These are phyloP conservation scores for Liodrosophila aerea DNA, from an alignment of 2,888 invertebrate species.

Conservation along the genomic window DNA sequence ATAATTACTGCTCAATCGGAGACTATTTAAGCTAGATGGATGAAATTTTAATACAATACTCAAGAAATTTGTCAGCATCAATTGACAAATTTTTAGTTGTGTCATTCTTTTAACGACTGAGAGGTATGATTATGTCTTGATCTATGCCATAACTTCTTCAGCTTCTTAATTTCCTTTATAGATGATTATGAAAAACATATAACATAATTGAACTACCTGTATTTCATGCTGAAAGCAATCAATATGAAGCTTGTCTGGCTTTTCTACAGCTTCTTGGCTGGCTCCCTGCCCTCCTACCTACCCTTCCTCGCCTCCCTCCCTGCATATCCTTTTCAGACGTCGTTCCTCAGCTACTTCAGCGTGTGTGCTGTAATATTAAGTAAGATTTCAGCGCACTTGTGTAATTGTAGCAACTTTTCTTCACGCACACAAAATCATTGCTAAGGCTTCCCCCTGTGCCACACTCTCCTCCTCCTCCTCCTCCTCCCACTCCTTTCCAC, in stretches of 20 bases:
- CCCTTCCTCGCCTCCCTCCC: background rate
- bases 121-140: too few relatives aligned
- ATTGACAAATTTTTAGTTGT: too few relatives aligned
- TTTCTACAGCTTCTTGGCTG: conserved; percentile 41
- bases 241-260: conserved; percentile 30
- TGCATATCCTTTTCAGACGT: conserved; percentile 4
- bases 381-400: conserved; percentile 59
- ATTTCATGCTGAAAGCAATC: conserved; percentile 12
- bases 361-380: conserved; percentile 68
- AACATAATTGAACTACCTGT: too few relatives aligned
- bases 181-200: too few relatives aligned
- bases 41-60: too few relatives aligned
- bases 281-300: background rate
- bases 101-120: too few relatives aligned
- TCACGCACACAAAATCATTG: conserved; percentile 21
- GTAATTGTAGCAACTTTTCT: conserved; percentile 63
- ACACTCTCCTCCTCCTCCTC: background rate
- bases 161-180: too few relatives aligned
- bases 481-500: background rate
- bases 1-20: too few relatives aligned
- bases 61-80: too few relatives aligned
- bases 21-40: too few relatives aligned
- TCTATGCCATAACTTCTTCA: too few relatives aligned
- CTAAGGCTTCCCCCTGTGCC: conserved; percentile 41
- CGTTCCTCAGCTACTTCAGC: conserved; percentile 26